These are phyloP conservation scores for Notarius quadriscutis DNA, from an alignment of 2,113 vertebrate species.

Conservation along the genomic window DNA sequence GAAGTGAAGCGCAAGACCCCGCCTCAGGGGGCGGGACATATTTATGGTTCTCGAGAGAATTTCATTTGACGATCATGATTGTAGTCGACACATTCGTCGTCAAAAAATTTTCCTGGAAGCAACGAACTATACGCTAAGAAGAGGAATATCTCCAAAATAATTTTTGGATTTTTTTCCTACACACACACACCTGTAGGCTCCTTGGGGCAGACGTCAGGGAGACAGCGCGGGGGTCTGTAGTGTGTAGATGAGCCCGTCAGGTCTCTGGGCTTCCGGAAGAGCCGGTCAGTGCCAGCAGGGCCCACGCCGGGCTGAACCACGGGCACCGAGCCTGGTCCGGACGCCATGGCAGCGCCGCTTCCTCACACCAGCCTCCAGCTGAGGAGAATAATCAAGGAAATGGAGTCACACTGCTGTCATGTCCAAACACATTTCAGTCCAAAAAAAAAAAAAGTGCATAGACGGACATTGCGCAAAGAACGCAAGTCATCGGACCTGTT, in stretches of 20 bases:
- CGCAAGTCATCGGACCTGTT: neutral
- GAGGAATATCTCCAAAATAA: too few relatives aligned
- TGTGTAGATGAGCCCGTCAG: slow-evolving; percentile 61
- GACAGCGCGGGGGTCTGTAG: slow-evolving; percentile 76
- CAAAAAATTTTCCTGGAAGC: too few relatives aligned
- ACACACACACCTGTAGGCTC: slow-evolving; percentile 82
- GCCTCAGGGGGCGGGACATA: too few relatives aligned
- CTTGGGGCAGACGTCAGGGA: slow-evolving; percentile 96
- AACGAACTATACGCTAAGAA: too few relatives aligned
- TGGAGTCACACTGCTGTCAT: neutral
- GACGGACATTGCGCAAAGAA: too few relatives aligned
- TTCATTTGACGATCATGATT: too few relatives aligned
- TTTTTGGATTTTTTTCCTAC: neutral
- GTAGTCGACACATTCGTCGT: too few relatives aligned
- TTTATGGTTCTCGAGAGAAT: too few relatives aligned
- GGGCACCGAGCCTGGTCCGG: slow-evolving; percentile 88
- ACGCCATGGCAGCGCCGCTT: slow-evolving; percentile 91
- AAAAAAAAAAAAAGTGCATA: neutral
- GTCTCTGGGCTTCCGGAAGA: slow-evolving; percentile 85
- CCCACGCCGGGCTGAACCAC: slow-evolving; percentile 80
- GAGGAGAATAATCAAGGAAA: neutral
- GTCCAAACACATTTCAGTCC: neutral
- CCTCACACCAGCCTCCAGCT: slow-evolving; percentile 63
- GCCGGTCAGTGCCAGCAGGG: slow-evolving; percentile 80
- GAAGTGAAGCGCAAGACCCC: too few relatives aligned